Conservation (phyloP, 2,888 invertebrate species). For the Agapostemon virescens region DNA sequence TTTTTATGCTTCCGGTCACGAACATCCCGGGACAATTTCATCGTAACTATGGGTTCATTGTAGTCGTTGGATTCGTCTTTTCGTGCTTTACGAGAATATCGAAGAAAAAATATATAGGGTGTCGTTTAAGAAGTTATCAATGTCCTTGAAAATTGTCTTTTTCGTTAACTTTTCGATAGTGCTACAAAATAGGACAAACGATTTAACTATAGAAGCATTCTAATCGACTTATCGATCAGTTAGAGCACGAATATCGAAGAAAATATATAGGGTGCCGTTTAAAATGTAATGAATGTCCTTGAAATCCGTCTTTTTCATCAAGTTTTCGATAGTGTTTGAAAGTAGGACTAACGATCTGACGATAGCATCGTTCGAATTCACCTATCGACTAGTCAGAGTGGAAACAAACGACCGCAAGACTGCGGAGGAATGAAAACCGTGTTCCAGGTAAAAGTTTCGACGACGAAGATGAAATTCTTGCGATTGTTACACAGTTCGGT, state of each 20-base stretch:
- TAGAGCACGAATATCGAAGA: not conserved
- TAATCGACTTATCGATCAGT: no score
- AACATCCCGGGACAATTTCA: not conserved
- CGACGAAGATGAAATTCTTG: conserved; percentile 29
- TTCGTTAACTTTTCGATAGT: no score
- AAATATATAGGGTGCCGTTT: not conserved
- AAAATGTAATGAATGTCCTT: not conserved
- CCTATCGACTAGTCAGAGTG: no score
- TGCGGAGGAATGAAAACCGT: not conserved
- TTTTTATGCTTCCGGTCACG: not conserved
- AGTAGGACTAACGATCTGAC: no score
- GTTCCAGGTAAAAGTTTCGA: not conserved
- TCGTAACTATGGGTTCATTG: not conserved
- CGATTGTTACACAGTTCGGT: conserved; percentile 34
- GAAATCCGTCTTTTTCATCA: no score
- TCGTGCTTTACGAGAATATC: not conserved
- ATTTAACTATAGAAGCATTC: no score
- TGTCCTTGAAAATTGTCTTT: no score
- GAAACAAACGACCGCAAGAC: not conserved
- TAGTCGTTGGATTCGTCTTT: not conserved
- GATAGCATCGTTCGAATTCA: no score
- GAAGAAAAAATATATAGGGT: not conserved
- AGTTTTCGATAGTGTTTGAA: no score
- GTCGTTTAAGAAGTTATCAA: not conserved
- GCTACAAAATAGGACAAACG: no score